phyloP scores from a whole-genome alignment of 2,888 invertebrate genomes.

The Melanotus villosus region DNA sequence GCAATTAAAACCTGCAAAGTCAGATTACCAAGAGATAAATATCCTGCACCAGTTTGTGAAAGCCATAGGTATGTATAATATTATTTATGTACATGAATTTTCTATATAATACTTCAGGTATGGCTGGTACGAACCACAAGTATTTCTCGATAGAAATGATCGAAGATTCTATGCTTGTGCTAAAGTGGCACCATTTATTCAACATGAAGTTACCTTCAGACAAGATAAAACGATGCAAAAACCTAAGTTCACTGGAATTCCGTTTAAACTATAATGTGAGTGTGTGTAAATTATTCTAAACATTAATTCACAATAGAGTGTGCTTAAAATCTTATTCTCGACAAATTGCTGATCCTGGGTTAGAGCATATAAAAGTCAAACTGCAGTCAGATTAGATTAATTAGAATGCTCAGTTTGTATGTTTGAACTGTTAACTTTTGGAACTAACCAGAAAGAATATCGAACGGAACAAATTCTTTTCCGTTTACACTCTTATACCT shows the following conservation, averaged over 20 bases:
- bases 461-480: too few relatives aligned
- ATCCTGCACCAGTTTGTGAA: constrained; percentile 60
- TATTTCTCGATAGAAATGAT: constrained; percentile 56
- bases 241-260: constrained; percentile 53
- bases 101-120: constrained; percentile 50
- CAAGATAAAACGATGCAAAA: constrained; percentile 51
- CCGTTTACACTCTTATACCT: too few relatives aligned
- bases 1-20: constrained; percentile 57
- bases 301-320: too few relatives aligned
- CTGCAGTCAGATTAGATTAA: too few relatives aligned
- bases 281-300: too few relatives aligned
- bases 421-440: too few relatives aligned
- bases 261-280: constrained; percentile 48
- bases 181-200: constrained; percentile 43
- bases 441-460: too few relatives aligned
- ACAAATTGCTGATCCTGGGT: too few relatives aligned
- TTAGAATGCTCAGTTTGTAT: too few relatives aligned
- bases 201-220: constrained; percentile 49
- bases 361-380: too few relatives aligned
- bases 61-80: constrained; percentile 58
- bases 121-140: constrained; percentile 56
- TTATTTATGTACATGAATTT: not conserved
- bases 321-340: too few relatives aligned
- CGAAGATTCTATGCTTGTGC: constrained; percentile 53
- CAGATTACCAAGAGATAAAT: constrained; percentile 59